Base-by-base conservation (phyloP, 2,113 vertebrate species). In the Phylloscopus whistleri region DNA sequence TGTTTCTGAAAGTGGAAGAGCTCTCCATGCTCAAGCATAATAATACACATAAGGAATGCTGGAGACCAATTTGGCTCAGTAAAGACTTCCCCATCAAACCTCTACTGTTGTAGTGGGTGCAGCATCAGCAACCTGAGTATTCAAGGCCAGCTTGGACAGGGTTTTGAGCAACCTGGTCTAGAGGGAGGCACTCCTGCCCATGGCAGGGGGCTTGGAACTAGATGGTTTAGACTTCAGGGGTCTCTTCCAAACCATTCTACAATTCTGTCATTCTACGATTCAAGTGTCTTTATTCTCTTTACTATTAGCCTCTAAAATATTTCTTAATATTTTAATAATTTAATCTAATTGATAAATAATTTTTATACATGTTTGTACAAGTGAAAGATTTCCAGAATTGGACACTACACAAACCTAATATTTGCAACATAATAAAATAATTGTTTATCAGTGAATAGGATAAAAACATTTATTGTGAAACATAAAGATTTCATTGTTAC, bases 1-100 rank as follows among this genome's bases (percentile, higher is more conserved):
- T n/a, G 30, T n/a, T 24, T 35, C 30, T 41, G 28, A 7, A 66
- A 56, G 51, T 41, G 10, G 16, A 75, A 35, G 28, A 28, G 35
- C 8, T 24, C 24, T 17, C 58, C 51, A 13, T 58, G 37, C 16
- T 58, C 30, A 43, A 41, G 4, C 6, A 9, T 24, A n/a, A 7
- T 20, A 10, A 49, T 30, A 15, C 5, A 8, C 1, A 0, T 8
- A 3, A 49, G 12, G 24, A 66, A 24, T 0, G 0, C 30, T 3
- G 6, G n/a, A 56, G 20, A 16, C 30, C 0, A 0, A 7, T 13
- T 24, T 26, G 13, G 16, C 20, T 13, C 30, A 56, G 8, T 10
- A 26, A 41, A 58, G 20, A 13, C 3, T 16, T 24, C 24, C 30
- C 58, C n/a, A 16, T 20, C 30, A 41, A 56, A 56, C 30, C 24